Conservation (phyloP, 2,888 invertebrate species). For the Notodonta ziczac region DNA sequence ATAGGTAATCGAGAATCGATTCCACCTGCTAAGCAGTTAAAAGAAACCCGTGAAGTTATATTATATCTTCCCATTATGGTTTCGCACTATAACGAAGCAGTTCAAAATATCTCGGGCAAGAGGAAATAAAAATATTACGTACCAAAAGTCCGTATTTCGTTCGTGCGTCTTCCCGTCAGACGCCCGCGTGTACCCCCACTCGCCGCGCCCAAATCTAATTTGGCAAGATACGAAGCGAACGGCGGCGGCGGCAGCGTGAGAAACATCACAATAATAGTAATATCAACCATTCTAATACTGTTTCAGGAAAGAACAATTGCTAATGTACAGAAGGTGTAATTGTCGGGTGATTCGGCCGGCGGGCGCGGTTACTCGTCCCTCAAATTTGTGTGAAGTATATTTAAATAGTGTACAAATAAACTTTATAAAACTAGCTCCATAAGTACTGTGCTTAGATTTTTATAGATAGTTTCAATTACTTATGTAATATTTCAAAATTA, state of each 20-base stretch:
- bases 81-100: too few species aligned
- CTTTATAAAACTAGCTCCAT: neutral
- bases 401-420: neutral
- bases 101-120: conserved; percentile 9
- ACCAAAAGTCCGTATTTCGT: neutral
- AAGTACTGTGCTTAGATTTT: too few species aligned
- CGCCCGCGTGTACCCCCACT: conserved; percentile 33
- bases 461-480: too few species aligned
- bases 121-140: neutral
- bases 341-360: conserved; percentile 53
- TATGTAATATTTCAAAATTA: too few species aligned
- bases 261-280: conserved; percentile 67
- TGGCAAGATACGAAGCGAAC: conserved; percentile 70
- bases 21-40: too few species aligned
- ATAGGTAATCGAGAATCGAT: too few species aligned
- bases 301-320: conserved; percentile 65
- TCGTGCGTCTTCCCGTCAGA: neutral
- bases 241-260: conserved; percentile 51
- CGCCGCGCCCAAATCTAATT: conserved; percentile 49
- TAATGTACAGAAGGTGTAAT: conserved; percentile 79
- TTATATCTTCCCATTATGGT: too few species aligned
- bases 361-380: conserved; percentile 24
- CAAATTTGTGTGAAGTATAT: neutral
- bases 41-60: too few species aligned
- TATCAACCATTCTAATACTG: conserved; percentile 78